Evolutionary conservation across 2,888 invertebrate species (phyloP).

Genomic region (Bimastos eiseni): DNA sequence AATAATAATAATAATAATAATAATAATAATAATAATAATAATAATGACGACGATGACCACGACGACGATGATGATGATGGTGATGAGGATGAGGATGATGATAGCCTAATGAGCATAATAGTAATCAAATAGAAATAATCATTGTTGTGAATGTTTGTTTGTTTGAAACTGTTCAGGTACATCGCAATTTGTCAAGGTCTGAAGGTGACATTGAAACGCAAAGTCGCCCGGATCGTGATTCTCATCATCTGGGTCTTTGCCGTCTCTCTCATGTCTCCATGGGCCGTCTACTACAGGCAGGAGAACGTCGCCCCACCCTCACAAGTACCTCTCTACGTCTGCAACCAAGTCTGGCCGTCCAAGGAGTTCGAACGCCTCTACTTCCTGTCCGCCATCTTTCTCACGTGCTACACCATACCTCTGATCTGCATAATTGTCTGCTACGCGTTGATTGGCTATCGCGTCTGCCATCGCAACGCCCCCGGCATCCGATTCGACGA

Average conservation of each 20-base stretch:
- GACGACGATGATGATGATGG: too few relatives aligned
- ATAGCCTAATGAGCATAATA: too few relatives aligned
- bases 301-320: conserved; percentile 32
- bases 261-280: conserved; percentile 81
- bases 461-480: conserved; percentile 76
- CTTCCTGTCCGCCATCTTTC: conserved; percentile 84
- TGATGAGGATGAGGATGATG: too few relatives aligned
- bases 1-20: too few relatives aligned
- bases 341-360: conserved; percentile 66
- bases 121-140: too few relatives aligned
- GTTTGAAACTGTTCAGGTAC: conserved; percentile 66
- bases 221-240: conserved; percentile 79
- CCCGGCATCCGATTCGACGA: conserved; percentile 77
- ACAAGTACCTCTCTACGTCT: conserved; percentile 41
- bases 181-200: conserved; percentile 93
- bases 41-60: too few relatives aligned
- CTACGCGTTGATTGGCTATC: conserved; percentile 77
- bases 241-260: conserved; percentile 87
- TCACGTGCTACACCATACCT: conserved; percentile 87
- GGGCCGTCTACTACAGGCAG: conserved; percentile 85
- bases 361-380: conserved; percentile 68
- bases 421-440: conserved; percentile 87
- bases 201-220: conserved; percentile 85
- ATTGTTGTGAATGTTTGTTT: too few relatives aligned
- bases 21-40: too few relatives aligned